Evolutionary conservation across 2,113 vertebrate genomes (phyloP).

Genomic region (Sclerurus mexicanus): DNA sequence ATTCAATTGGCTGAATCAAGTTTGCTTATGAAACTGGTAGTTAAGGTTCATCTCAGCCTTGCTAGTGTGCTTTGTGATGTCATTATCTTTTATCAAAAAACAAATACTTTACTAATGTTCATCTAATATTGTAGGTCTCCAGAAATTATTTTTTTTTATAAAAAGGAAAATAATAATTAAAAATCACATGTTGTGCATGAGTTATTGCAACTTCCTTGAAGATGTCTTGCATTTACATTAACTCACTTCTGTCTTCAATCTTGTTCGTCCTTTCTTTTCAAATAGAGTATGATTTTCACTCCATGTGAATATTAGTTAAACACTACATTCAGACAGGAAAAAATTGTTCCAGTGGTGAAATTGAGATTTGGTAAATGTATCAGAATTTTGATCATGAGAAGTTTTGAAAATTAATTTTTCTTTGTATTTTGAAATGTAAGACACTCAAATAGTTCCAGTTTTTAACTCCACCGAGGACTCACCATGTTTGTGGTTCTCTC

Average conservation of each 20-base stretch:
- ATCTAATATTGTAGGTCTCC: background rate
- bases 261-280: background rate
- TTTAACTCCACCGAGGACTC: background rate
- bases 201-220: background rate
- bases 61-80: background rate
- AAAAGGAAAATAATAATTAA: accelerated
- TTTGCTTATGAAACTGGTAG: background rate
- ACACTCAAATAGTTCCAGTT: background rate
- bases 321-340: background rate
- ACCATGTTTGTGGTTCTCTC: background rate
- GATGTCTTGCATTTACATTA: background rate
- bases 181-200: background rate
- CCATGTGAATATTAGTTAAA: background rate
- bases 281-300: background rate
- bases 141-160: no score
- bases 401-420: background rate
- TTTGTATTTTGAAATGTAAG: background rate
- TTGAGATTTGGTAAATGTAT: background rate
- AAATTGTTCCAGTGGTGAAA: background rate
- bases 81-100: background rate
- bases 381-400: background rate
- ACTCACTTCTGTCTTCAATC: background rate
- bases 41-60: background rate
- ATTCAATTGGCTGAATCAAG: background rate
- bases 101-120: background rate